Conservation (phyloP, 35 echinoderm and acorn worm genomes). For the Stichopus chloronotus region DNA sequence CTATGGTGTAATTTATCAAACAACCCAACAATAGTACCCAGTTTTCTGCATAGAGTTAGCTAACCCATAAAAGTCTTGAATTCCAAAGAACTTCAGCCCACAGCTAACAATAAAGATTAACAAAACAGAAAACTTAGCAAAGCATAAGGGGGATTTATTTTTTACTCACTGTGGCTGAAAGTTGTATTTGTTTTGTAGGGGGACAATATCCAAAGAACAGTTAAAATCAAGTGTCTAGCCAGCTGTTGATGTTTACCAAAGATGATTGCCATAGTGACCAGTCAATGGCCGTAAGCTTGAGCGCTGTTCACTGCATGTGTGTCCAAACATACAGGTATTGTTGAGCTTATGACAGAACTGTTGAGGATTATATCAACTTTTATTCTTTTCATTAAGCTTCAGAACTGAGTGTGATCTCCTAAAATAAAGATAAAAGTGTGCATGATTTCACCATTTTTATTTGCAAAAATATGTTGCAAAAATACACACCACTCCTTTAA, state of each 20-base stretch:
- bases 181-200: background rate
- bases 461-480: too few species aligned
- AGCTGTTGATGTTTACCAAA: background rate
- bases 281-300: background rate
- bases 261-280: background rate
- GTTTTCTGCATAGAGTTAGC: too few species aligned
- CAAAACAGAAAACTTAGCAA: background rate
- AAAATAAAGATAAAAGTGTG: too few species aligned
- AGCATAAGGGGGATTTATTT: background rate
- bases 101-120: background rate
- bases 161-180: background rate
- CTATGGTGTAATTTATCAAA: too few species aligned
- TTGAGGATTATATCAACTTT: too few species aligned
- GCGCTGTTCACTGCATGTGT: background rate
- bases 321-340: background rate
- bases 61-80: background rate
- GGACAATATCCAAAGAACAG: background rate
- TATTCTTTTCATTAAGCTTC: too few species aligned
- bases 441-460: too few species aligned
- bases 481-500: too few species aligned
- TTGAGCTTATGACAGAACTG: too few species aligned
- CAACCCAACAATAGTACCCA: too few species aligned
- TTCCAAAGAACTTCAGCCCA: background rate
- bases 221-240: background rate
- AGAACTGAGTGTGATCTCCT: too few species aligned